These are phyloP conservation scores for Xestia ashworthii DNA, from an alignment of 2,888 invertebrate genomes.

Conservation along the genomic window DNA sequence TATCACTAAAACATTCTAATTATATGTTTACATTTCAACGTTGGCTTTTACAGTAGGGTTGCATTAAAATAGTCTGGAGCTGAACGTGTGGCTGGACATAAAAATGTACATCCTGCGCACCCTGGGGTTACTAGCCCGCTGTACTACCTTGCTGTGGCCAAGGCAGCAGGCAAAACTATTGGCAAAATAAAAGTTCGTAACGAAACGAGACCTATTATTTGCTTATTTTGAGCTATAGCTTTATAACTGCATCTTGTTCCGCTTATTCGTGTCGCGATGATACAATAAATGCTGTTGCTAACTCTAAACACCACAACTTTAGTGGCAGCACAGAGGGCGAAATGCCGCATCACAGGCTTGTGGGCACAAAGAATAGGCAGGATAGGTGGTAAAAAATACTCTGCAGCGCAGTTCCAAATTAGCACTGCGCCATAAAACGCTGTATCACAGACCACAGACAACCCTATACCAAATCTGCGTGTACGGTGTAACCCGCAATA, in stretches of 20 bases:
- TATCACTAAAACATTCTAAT: not conserved
- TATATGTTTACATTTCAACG: not conserved
- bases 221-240: not conserved
- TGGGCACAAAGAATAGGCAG: not conserved
- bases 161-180: not conserved
- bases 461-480: not conserved
- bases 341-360: not conserved
- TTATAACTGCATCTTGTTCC: not conserved
- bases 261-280: not conserved
- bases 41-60: not conserved
- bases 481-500: slow-evolving; percentile 3
- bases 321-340: not conserved
- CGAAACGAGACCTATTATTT: not conserved
- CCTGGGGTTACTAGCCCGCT: not conserved
- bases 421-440: not conserved
- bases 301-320: not conserved
- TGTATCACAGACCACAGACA: not conserved
- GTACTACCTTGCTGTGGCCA: not conserved
- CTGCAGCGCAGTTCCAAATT: too few relatives aligned
- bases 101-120: not conserved
- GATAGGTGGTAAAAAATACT: not conserved
- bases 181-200: too few relatives aligned
- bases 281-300: not conserved
- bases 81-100: too few relatives aligned
- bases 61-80: not conserved